phyloP scores from a whole-genome alignment of 2,888 invertebrate genomes.

The Tetropium fuscum region DNA sequence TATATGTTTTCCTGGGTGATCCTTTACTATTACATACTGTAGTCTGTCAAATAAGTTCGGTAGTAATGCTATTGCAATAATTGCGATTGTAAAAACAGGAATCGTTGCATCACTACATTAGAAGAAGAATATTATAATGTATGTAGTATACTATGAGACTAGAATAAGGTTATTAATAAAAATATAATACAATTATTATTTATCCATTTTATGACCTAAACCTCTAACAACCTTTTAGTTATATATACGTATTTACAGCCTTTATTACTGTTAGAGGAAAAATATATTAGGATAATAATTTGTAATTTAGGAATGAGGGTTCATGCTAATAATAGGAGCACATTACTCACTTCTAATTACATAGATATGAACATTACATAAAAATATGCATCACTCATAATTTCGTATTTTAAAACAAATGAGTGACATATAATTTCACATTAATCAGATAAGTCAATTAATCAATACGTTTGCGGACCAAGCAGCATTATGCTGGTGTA shows the following conservation, averaged over 20 bases:
- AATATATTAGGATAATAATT: slow-evolving; percentile 1
- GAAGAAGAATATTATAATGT: neutral
- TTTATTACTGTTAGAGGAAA: slow-evolving; percentile 10
- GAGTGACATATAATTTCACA: neutral
- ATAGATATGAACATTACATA: too few species aligned
- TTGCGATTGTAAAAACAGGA: neutral
- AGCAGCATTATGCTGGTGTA: too few species aligned
- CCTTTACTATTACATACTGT: too few species aligned
- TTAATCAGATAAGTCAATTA: neutral
- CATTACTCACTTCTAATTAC: too few species aligned
- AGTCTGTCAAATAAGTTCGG: too few species aligned
- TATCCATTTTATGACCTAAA: neutral
- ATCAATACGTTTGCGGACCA: too few species aligned
- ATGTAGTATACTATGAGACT: slow-evolving; percentile 12
- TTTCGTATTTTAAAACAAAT: neutral
- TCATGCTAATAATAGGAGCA: too few species aligned
- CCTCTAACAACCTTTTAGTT: slow-evolving; percentile 13
- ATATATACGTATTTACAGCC: slow-evolving; percentile 21
- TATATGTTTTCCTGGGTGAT: too few species aligned
- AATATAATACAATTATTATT: slow-evolving; percentile 11
- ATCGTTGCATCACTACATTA: neutral
- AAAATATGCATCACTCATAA: neutral
- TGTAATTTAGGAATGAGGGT: too few species aligned
- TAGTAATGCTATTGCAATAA: too few species aligned
- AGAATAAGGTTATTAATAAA: slow-evolving; percentile 7